Conservation (phyloP, 2,888 invertebrate species). For the Meteorus cinctellus region DNA sequence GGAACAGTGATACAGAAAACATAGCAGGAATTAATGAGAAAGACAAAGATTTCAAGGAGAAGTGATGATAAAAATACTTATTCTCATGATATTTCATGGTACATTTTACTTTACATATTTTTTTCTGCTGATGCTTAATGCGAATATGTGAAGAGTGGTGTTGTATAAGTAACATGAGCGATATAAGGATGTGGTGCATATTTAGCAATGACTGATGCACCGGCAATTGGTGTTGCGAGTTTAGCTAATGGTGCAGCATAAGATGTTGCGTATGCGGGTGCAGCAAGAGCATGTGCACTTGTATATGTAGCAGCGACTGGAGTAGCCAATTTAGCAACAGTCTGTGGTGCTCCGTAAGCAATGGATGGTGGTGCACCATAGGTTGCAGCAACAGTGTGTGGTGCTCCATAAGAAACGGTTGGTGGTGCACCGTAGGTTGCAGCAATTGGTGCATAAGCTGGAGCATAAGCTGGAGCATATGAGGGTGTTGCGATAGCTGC, state of each 20-base stretch:
- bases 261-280: conserved; percentile 20
- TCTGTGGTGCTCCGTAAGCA: conserved; percentile 60
- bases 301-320: conserved; percentile 9
- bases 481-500: conserved; percentile 10
- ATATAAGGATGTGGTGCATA: conserved; percentile 52
- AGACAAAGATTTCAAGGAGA: not conserved
- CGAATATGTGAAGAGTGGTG: conserved; percentile 56
- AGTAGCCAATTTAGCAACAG: conserved; percentile 42
- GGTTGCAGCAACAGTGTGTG: conserved; percentile 42
- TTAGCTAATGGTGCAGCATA: conserved; percentile 33
- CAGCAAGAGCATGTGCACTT: conserved; percentile 15
- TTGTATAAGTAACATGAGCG: conserved; percentile 55
- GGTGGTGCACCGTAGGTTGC: conserved; percentile 53
- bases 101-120: not conserved
- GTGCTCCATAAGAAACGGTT: conserved; percentile 67
- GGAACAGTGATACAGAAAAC: not conserved
- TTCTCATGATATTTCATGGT: not conserved
- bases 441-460: conserved; percentile 33
- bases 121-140: conserved; percentile 29
- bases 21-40: not conserved
- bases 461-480: conserved; percentile 24
- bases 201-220: conserved; percentile 70
- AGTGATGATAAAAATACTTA: not conserved
- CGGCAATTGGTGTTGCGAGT: conserved; percentile 31
- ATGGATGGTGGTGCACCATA: conserved; percentile 65